phyloP scores from a whole-genome alignment of 2,797 vertebrate genomes.

The Phoeniculus purpureus region DNA sequence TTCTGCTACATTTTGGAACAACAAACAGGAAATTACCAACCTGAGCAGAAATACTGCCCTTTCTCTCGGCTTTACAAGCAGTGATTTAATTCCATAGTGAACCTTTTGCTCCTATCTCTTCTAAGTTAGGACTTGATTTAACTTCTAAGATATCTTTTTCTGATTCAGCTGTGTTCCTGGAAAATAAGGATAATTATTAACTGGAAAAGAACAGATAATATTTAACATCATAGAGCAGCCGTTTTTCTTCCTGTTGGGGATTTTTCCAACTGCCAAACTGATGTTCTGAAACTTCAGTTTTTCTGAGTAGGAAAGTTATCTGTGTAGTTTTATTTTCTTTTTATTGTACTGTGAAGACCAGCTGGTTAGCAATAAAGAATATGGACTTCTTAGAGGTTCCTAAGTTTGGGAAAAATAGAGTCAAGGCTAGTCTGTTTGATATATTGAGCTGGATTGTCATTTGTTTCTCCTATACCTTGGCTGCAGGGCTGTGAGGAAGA shows the following conservation, averaged over 20 bases:
- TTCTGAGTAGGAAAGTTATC: not conserved
- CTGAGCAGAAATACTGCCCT: too few relatives aligned
- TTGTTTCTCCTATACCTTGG: not conserved
- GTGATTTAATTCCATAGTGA: too few relatives aligned
- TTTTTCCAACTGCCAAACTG: not conserved
- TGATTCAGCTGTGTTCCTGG: not conserved
- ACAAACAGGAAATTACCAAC: too few relatives aligned
- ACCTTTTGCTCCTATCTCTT: too few relatives aligned
- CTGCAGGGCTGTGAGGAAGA: not conserved
- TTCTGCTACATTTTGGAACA: too few relatives aligned
- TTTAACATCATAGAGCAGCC: not conserved
- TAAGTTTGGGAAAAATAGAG: not conserved
- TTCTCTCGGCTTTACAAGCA: too few relatives aligned
- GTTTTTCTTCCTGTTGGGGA: not conserved
- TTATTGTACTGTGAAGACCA: not conserved
- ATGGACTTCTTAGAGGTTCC: not conserved
- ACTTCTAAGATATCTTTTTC: not conserved
- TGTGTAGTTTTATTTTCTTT: not conserved
- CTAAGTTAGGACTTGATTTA: not conserved
- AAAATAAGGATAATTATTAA: not conserved
- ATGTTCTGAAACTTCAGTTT: not conserved
- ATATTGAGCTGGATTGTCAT: not conserved
- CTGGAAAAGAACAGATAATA: too few relatives aligned
- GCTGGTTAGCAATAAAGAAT: not conserved
- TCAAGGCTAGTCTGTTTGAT: not conserved